These are phyloP conservation scores for Stichopus chloronotus DNA, from an alignment of 35 echinoderm and acorn worm species.

Conservation along the genomic window DNA sequence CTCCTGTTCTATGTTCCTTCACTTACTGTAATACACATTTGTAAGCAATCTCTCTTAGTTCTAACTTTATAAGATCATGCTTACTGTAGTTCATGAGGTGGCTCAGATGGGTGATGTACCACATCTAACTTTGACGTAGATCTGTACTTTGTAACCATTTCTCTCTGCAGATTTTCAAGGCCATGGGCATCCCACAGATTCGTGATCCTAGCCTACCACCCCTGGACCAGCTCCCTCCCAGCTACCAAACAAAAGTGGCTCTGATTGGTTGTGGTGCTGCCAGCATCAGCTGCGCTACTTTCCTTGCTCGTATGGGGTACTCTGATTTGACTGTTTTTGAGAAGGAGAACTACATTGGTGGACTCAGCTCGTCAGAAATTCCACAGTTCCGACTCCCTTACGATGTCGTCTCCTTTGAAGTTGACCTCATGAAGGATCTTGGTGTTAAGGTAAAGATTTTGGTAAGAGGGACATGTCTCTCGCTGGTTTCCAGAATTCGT, in stretches of 20 bases:
- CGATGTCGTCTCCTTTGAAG: conserved; percentile 93
- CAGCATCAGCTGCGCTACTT: conserved; percentile 97
- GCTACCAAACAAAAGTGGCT: conserved; percentile 74
- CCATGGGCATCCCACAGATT: conserved; percentile 94
- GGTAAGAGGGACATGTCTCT: not conserved
- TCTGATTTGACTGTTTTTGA: conserved; percentile 89
- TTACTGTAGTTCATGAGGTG: too few relatives aligned
- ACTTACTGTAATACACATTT: too few relatives aligned
- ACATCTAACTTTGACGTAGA: not conserved
- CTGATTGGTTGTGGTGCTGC: conserved; percentile 96
- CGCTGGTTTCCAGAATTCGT: not conserved
- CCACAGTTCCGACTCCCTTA: conserved; percentile 93
- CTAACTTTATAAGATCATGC: too few relatives aligned
- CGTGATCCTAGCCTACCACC: conserved; percentile 75
- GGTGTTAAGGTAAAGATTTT: conserved; percentile 82
- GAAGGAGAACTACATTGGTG: conserved; percentile 94
- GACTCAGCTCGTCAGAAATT: conserved; percentile 94
- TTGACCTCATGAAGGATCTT: conserved; percentile 94
- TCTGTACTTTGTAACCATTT: not conserved
- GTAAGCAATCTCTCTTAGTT: too few relatives aligned
- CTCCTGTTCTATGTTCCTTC: too few relatives aligned
- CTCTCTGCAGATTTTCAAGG: conserved; percentile 74
- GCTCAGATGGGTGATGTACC: too few relatives aligned
- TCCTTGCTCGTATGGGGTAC: conserved; percentile 92
- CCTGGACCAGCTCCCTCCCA: conserved; percentile 72